Percentiles rank a stretch among this genome's conserved stretches.
Conservation (phyloP, 2,888 invertebrate species). For the Creontiades dilutus region DNA sequence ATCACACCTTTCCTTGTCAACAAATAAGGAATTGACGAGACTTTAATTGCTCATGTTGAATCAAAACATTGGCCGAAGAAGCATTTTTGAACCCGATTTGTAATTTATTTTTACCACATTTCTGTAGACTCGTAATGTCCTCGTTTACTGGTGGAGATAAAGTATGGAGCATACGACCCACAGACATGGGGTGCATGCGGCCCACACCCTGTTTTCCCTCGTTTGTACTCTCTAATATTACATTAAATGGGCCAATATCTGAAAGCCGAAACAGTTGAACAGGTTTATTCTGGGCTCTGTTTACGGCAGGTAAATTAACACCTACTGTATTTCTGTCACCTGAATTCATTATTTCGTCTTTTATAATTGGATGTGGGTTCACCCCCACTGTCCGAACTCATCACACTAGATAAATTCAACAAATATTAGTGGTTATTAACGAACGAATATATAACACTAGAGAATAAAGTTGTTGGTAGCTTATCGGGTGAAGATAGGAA, state of each 20-base stretch:
- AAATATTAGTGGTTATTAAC: no score
- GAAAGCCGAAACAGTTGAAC: background rate
- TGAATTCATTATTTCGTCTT: background rate
- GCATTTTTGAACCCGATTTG: background rate
- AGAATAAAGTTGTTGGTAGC: no score
- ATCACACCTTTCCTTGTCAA: slow-evolving; percentile 5
- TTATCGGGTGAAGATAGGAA: no score
- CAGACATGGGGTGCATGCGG: background rate
- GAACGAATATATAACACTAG: no score
- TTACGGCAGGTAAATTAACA: background rate
- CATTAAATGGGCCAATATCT: slow-evolving; percentile 2
- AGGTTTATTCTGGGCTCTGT: background rate
- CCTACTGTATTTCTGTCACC: background rate
- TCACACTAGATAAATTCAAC: no score
- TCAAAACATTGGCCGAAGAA: background rate
- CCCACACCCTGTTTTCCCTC: background rate
- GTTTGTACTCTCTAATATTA: slow-evolving; percentile 15
- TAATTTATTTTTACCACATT: background rate
- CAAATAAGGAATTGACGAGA: background rate
- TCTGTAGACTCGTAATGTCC: background rate
- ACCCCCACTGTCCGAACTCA: background rate
- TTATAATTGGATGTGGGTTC: background rate
- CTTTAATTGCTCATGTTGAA: background rate
- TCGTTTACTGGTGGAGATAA: background rate
- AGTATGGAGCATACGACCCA: background rate